A percentile compares a stretch with the other conserved stretches of the same genome.
Evolutionary conservation across 1,140 invertebrate species (phyloP).

Genomic region (Euschistus heros): DNA sequence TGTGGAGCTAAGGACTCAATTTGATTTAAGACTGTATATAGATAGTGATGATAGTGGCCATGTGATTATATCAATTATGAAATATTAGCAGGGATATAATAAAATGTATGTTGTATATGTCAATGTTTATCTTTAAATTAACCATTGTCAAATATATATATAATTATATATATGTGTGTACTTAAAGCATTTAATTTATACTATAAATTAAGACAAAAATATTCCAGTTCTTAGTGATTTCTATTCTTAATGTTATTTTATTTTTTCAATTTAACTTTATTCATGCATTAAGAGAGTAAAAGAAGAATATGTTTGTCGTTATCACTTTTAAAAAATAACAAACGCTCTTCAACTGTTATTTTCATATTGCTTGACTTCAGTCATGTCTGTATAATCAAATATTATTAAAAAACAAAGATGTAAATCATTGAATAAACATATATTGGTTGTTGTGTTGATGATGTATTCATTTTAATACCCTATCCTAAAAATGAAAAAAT

Average conservation of each 20-base stretch:
- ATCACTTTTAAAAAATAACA: too few species aligned
- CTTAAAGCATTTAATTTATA: conserved; percentile 12
- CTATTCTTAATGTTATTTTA: too few species aligned
- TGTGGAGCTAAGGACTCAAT: background rate
- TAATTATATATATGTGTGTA: background rate
- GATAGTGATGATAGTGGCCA: conserved; percentile 10
- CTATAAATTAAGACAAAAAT: too few species aligned
- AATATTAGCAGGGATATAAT: conserved; percentile 11
- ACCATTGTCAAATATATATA: background rate
- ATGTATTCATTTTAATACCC: too few species aligned
- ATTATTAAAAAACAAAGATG: background rate
- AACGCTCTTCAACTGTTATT: too few species aligned
- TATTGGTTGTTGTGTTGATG: conserved; percentile 12
- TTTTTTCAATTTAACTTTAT: too few species aligned
- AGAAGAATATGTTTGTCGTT: too few species aligned
- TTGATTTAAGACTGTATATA: conserved; percentile 15
- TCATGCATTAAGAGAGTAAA: too few species aligned
- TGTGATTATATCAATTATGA: conserved; percentile 13
- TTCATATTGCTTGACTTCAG: background rate
- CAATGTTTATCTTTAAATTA: background rate
- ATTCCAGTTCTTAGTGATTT: too few species aligned
- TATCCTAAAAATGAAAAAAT: too few species aligned
- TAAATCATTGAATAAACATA: conserved; percentile 1
- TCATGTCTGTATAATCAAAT: conserved; percentile 11
- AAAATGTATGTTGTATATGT: background rate